A percentile compares a stretch with the other conserved stretches of the same genome.
Conservation (phyloP, 2,797 vertebrate genomes). For the Parauchenoglanis ngamensis region DNA sequence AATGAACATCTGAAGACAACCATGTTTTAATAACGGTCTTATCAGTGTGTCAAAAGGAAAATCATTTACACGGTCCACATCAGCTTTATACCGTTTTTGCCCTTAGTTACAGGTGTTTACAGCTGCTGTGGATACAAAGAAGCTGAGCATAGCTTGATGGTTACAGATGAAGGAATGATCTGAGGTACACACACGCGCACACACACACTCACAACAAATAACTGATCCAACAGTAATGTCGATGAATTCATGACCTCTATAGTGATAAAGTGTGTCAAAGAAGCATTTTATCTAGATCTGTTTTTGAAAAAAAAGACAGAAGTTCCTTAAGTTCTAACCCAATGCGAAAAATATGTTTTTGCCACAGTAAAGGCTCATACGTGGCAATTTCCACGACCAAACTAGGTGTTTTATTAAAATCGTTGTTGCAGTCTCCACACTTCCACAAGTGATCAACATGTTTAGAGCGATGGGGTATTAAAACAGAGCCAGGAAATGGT, state of each 20-base stretch:
- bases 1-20: background rate
- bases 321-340: background rate
- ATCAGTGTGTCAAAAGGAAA: background rate
- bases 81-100: slow-evolving; percentile 21
- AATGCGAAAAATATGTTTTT: background rate
- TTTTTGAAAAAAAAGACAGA: background rate
- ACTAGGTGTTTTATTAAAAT: background rate
- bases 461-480: background rate
- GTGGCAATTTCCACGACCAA: background rate
- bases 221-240: slow-evolving; percentile 57
- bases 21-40: slow-evolving; percentile 13
- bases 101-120: background rate
- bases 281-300: slow-evolving; percentile 2
- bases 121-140: background rate
- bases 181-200: slow-evolving; percentile 63
- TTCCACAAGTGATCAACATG: background rate
- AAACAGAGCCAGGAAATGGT: background rate
- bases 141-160: background rate
- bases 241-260: slow-evolving; percentile 50
- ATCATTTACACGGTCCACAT: background rate
- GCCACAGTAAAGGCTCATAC: background rate
- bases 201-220: slow-evolving; percentile 42
- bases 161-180: background rate
- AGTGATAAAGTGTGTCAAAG: slow-evolving; percentile 1
- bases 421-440: background rate